Percentiles rank a stretch among this genome's conserved stretches.
Conservation (phyloP, 2,113 vertebrate genomes). For the Forbesichthys agassizii region DNA sequence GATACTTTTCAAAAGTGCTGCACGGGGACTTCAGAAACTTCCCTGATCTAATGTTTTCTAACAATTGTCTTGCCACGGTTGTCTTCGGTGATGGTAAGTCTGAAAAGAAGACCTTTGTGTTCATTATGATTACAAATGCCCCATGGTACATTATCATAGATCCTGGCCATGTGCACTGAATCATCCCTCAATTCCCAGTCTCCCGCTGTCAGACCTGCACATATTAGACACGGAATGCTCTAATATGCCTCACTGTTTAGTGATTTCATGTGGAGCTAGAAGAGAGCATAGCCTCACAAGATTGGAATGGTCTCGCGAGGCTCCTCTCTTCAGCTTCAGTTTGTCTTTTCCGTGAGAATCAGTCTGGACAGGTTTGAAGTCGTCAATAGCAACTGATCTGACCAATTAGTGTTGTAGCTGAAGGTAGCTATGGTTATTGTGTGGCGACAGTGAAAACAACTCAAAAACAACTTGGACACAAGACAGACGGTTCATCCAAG, state of each 20-base stretch:
- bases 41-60: slow-evolving; percentile 1
- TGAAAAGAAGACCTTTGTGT: slow-evolving; percentile 67
- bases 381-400: too few relatives aligned
- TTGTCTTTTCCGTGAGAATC: too few relatives aligned
- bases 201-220: slow-evolving; percentile 47
- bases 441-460: too few relatives aligned
- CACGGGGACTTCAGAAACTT: slow-evolving; percentile 52
- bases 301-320: too few relatives aligned
- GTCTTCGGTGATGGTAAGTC: neutral
- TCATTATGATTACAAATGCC: slow-evolving; percentile 72
- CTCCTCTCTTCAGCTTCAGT: too few relatives aligned
- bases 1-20: slow-evolving; percentile 57
- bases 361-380: too few relatives aligned
- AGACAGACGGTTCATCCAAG: too few relatives aligned
- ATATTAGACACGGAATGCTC: slow-evolving; percentile 36
- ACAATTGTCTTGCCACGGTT: slow-evolving; percentile 18
- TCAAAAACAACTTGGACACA: too few relatives aligned
- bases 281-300: too few relatives aligned
- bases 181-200: slow-evolving; percentile 56
- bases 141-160: slow-evolving; percentile 61
- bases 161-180: slow-evolving; percentile 61
- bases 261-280: slow-evolving; percentile 15
- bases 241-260: too few relatives aligned
- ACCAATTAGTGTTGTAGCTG: too few relatives aligned
- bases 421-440: too few relatives aligned